Evolutionary conservation across 2,888 invertebrate genomes (phyloP), one percentile per base, ranked within the genome.

Genomic region (Nymphalis urticae): DNA sequence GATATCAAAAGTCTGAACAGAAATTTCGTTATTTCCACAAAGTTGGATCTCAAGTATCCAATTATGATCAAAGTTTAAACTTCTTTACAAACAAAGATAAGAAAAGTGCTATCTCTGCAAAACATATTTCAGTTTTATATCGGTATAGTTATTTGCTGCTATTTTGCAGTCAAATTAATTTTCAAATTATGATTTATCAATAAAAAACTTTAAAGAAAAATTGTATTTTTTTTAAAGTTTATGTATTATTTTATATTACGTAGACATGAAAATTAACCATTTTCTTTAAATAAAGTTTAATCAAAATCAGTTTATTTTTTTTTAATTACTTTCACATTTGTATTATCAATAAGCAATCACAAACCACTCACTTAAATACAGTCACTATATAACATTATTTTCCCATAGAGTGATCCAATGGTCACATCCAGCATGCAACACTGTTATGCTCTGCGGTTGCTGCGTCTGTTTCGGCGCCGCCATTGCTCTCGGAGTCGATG

Each of bases 391-490:
- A 54, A 21, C 1, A 2, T 42, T 63, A 7, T 17, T 13, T 50
- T 50, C 9, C 21, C 16, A 56, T 93, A 99, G 99, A 89, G 97
- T 98, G 66, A 98, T 99, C 80, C 96, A 97, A 82, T 96, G 97
- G 85, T 99, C 99, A 9, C 99, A 99, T 93, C 99, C 99, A 4
- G 97, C 97, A 48, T 98, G 99, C 92, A 99, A 99, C 92, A 98
- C 98, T 66, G 96, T 99, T 73, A 98, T 99, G 96, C 93, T 99
- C 66, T 94, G 96, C 72, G 99, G 99, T 27, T 98, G 98, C 79
- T 97, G 98, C 75, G 95, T 98, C 24, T 99, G 99, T 86, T 94
- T 99, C 77, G 94, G 96, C 50, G 97, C 98, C 62, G 97, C 99
- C 66, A 96, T 98, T 79, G 95, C 99, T 16, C 94, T 99, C 75